Evolutionary conservation across 2,113 vertebrate genomes (phyloP).

Genomic region (Oxyruncus cristatus): DNA sequence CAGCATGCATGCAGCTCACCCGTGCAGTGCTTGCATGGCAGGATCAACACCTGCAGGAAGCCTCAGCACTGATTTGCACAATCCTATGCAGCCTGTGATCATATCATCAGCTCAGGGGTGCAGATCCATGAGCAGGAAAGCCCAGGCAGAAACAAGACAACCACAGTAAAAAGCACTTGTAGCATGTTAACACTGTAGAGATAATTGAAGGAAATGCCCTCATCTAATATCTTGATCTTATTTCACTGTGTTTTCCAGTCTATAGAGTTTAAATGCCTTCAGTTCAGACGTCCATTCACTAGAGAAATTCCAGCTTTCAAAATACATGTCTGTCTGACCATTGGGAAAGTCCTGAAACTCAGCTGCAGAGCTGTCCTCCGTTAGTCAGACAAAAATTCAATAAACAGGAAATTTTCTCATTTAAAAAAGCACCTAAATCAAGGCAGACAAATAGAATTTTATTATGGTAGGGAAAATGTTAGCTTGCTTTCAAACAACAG

Average conservation of each 20-base stretch:
- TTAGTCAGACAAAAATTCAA: slow-evolving; percentile 42
- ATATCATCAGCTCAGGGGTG: not conserved
- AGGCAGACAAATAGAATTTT: not conserved
- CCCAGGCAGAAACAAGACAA: not conserved
- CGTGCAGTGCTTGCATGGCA: fast-evolving
- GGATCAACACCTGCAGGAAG: not conserved
- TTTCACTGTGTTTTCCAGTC: not conserved
- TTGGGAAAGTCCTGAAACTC: slow-evolving; percentile 46
- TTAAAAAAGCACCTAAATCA: slow-evolving; percentile 43
- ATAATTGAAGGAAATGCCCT: not conserved
- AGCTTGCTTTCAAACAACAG: not conserved
- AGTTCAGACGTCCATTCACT: not conserved
- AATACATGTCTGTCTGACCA: not conserved
- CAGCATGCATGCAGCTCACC: not conserved
- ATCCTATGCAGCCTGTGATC: not conserved
- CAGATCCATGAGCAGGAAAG: not conserved
- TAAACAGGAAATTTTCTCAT: slow-evolving; percentile 60
- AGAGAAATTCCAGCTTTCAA: slow-evolving; percentile 36
- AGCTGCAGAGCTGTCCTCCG: not conserved
- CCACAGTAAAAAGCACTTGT: not conserved
- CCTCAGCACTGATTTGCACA: not conserved
- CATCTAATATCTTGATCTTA: not conserved
- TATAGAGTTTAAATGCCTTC: not conserved
- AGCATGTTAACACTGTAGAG: not conserved
- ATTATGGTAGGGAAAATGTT: not conserved